Evolutionary conservation across 2,888 invertebrate genomes (phyloP).

Genomic region (Sarcophaga variegata): DNA sequence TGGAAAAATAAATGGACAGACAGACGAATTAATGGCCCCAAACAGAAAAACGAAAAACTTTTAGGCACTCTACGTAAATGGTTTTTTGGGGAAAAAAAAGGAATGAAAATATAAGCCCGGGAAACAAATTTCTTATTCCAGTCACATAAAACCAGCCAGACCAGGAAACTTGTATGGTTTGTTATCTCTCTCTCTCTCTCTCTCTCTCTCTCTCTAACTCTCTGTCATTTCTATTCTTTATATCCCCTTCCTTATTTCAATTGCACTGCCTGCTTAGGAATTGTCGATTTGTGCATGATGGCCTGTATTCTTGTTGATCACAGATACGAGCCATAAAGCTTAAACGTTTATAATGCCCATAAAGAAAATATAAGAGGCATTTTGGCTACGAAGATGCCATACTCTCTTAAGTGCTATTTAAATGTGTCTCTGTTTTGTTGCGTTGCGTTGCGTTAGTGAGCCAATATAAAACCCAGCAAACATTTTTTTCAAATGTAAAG

Average conservation of each 20-base stretch:
- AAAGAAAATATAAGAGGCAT: neutral
- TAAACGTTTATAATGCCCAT: constrained; percentile 13
- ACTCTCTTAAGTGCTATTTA: neutral
- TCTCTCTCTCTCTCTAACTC: no score
- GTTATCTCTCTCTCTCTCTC: no score
- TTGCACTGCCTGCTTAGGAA: no score
- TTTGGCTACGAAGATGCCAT: neutral
- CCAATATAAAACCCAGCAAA: no score
- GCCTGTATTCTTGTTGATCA: neutral
- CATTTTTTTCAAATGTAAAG: no score
- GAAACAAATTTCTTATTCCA: constrained; percentile 14
- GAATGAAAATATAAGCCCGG: neutral
- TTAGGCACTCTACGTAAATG: no score
- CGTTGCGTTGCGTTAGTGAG: no score
- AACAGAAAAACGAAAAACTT: no score
- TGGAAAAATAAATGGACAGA: neutral
- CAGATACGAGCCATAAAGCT: constrained; percentile 19
- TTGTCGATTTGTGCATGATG: neutral
- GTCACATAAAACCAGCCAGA: constrained; percentile 8
- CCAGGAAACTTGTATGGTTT: neutral
- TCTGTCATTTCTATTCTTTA: no score
- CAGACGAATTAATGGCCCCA: no score
- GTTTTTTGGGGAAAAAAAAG: no score
- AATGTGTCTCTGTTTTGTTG: neutral
- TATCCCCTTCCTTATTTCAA: no score